Evolutionary conservation across 2,888 invertebrate species (phyloP), one percentile per base, ranked within the genome.

Genomic region (Gymnosoma rotundatum): DNA sequence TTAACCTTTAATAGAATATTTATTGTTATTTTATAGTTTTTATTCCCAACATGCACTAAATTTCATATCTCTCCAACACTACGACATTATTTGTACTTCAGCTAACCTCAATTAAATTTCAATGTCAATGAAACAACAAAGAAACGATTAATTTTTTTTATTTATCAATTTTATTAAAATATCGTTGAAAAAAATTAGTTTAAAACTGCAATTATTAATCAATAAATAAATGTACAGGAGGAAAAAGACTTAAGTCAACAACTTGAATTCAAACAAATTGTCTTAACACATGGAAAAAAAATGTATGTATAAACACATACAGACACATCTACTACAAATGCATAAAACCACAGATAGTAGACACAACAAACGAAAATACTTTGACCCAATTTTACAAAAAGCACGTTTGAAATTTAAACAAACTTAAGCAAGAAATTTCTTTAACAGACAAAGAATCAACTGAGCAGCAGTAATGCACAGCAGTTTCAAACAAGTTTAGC

Each of bases 311-410:
- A 21, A 38, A 63, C 14, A 7, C 20, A 56, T 8, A 54, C 14
- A 50, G 9, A 48, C 25, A 21, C 20, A 64, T 9, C 36, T 50
- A 14, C 69, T 42, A 54, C 48, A 61, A 12, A 66, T 18, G 12
- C 64, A 52, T 10, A 52, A 12, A 76, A 16, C 60, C 36, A 48
- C 21, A 60, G 16, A 58, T 50, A 75, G 16, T n/a, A 79, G 52
- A 50, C 21, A 54, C 60, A 73, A 48, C 58, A 60, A 72, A 50
- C 64, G 18, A 76, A 52, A 69, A 81, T 74, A 86, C 48, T 81
- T 81, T 86, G 86, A 83, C 86, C 86, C 58, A 83, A 83, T 86
- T 86, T 70, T 54, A 42, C 72, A 21, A 75, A 78, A 79, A 84
- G 72, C 83, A 80, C 83, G 83, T 84, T 80, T 80, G 58, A 66